Evolutionary conservation across 2,888 invertebrate genomes (phyloP), one percentile per base, ranked within the genome.

Genomic region (Spicauda simplicius): DNA sequence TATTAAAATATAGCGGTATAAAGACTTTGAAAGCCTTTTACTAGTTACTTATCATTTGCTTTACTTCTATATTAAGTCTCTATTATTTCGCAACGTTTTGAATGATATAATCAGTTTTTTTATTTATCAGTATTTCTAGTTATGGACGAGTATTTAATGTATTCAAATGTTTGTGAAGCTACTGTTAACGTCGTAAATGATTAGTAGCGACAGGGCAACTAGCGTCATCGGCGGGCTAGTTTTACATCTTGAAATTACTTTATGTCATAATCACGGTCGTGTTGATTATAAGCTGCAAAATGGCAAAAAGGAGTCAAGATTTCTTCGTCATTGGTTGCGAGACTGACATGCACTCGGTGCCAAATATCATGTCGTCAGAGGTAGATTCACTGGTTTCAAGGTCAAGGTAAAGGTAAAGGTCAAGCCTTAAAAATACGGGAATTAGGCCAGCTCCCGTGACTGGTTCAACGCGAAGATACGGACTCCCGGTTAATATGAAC

Each of bases 381-480:
- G 91, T 90, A 90, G 88, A 64, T 73, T 73, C 80, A 84, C 83
- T 86, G 84, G 84, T 41, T 58, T 50, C 19, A 76, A 72, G 69
- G 58, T 76, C 73, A 77, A 78, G 75, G 73, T 77, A 73, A 74
- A 37, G n/a, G 0, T n/a, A 61, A 53, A n/a, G n/a, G n/a, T n/a
- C n/a, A n/a, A n/a, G n/a, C 52, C 53, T 37, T 50, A 19, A 60
- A 66, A 61, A 55, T 37, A 53, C 62, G 70, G 82, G 85, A 88
- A 6, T 87, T 72, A 71, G 69, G 67, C 85, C 87, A 90, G 91
- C 82, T 87, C 88, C 85, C 72, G 25, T 2, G 0, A 84, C 91
- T 90, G 88, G 85, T 79, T 86, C 55, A 78, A 86, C 86, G 86
- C 84, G 90, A 80, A 91, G 92, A 90, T 80, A 90, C 85, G 91